phyloP scores from a whole-genome alignment of 2,113 vertebrate genomes.

The Zosterops pallidus region DNA sequence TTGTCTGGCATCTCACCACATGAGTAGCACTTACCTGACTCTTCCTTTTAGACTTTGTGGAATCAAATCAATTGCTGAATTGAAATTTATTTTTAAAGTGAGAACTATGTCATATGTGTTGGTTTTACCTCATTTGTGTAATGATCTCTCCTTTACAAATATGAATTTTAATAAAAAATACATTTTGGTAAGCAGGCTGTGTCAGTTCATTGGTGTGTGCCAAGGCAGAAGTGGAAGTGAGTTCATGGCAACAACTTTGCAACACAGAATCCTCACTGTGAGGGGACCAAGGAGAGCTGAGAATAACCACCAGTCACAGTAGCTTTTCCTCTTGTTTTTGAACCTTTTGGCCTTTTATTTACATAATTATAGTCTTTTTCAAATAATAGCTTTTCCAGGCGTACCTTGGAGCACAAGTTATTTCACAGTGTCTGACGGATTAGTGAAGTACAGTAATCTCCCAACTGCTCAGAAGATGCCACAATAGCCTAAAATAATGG shows the following conservation, averaged over 20 bases:
- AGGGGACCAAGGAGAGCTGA: not conserved
- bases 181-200: conserved; percentile 6
- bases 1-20: not conserved
- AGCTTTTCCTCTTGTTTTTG: not conserved
- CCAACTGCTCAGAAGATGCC: not conserved
- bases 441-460: not conserved
- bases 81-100: conserved; percentile 51
- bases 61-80: conserved; percentile 18
- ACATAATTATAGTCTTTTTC: not conserved
- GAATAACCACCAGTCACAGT: not conserved
- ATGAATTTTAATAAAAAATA: conserved; percentile 41
- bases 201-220: not conserved
- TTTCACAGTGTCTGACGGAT: not conserved
- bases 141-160: conserved; percentile 41
- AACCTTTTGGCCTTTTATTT: not conserved
- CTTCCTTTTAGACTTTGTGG: not conserved
- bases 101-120: not conserved
- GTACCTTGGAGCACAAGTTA: not conserved
- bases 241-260: not conserved
- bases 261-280: not conserved
- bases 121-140: conserved; percentile 66
- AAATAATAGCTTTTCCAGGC: not conserved
- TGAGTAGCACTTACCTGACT: not conserved
- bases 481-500: not conserved
- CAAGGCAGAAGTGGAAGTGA: not conserved